Evolutionary conservation across 2,113 vertebrate genomes (phyloP).

Genomic region (Cygnus buccinator): DNA sequence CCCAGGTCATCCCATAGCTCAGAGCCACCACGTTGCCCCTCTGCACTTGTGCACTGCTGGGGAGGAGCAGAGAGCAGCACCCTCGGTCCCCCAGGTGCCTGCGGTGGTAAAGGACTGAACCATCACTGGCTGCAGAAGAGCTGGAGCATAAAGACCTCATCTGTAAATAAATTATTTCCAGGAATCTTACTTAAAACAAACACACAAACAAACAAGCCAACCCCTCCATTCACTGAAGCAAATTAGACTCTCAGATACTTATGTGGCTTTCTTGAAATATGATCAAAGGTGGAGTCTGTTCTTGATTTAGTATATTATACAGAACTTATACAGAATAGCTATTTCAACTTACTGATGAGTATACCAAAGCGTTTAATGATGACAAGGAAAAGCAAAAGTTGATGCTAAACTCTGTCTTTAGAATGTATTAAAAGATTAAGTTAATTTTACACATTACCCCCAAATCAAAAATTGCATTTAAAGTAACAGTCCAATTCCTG

Average conservation of each 20-base stretch:
- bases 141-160: not conserved
- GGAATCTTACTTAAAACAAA: not conserved
- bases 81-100: accelerated
- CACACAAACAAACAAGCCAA: not conserved
- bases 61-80: not conserved
- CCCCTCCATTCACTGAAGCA: not conserved
- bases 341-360: constrained; percentile 8
- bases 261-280: not conserved
- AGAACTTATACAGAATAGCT: not conserved
- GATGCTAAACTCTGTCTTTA: not conserved
- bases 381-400: not conserved
- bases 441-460: not conserved
- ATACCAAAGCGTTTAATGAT: not conserved
- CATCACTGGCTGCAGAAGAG: not conserved
- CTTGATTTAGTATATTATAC: not conserved
- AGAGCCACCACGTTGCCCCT: accelerated
- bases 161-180: not conserved
- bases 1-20: accelerated
- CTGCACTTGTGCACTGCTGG: not conserved
- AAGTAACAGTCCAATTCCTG: not conserved
- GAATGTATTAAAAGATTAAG: not conserved
- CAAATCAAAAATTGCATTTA: not conserved
- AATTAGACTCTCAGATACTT: not conserved
- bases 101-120: not conserved
- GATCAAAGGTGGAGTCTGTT: not conserved